A percentile compares a stretch with the other conserved stretches of the same genome.
Evolutionary conservation across 2,797 vertebrate genomes (phyloP).

Genomic region (Eulemur coronatus): DNA sequence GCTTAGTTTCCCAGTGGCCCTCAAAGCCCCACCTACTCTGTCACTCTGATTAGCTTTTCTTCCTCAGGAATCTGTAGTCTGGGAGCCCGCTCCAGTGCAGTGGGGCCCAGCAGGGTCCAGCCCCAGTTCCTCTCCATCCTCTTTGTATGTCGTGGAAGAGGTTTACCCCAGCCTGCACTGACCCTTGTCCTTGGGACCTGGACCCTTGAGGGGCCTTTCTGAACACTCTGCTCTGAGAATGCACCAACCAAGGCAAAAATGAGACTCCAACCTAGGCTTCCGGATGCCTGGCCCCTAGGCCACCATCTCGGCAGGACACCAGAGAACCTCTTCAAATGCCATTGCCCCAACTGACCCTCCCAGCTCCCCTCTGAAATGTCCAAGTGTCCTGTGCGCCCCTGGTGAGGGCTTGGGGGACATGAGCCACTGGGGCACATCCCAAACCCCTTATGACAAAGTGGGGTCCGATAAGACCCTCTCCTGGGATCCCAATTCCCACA

Average conservation of each 20-base stretch:
- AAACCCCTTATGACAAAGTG: not conserved
- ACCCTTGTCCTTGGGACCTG: not conserved
- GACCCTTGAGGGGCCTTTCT: not conserved
- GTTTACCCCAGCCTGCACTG: not conserved
- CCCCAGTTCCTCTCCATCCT: not conserved
- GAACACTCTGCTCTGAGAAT: not conserved
- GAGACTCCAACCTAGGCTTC: not conserved
- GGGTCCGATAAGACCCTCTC: not conserved
- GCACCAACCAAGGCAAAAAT: not conserved
- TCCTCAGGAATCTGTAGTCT: not conserved
- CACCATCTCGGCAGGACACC: not conserved
- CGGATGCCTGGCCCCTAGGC: not conserved
- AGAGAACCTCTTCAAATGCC: not conserved
- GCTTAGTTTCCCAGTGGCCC: not conserved
- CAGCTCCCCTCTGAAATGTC: not conserved
- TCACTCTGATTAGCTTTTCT: not conserved
- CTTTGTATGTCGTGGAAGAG: not conserved
- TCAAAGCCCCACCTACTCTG: not conserved
- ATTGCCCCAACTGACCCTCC: not conserved
- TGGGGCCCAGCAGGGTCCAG: not conserved
- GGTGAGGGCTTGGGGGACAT: not conserved
- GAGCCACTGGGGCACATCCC: not conserved
- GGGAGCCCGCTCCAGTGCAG: not conserved
- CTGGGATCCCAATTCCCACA: not conserved
- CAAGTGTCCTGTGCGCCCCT: not conserved